Base-by-base conservation (phyloP, 1,140 invertebrate genomes). In the Telenomus remus region DNA sequence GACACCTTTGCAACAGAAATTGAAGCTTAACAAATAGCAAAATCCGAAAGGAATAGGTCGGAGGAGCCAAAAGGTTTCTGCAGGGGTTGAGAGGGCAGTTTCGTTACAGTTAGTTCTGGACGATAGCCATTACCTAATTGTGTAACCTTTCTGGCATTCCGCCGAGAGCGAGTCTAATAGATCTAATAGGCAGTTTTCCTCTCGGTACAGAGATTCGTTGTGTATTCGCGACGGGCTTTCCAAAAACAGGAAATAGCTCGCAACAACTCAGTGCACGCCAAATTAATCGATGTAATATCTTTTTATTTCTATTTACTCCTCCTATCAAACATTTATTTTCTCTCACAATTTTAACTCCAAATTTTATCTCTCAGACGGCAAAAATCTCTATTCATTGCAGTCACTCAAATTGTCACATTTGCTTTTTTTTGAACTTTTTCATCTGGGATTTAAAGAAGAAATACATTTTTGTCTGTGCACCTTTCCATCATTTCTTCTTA, bases 91-190 rank as follows among this genome's bases (percentile, higher is more conserved):
- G 65, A 47, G 65, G 64, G 70, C 57, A 69, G 76, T 78, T 74
- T 74, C 48, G 70, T 66, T 64, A 63, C 61, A 72, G 57, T 77
- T 73, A 74, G 76, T 84, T 79, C 79, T 84, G 82, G 81, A 85
- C 74, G 61, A 74, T 66, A 74, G 82, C 83, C 79, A 84, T 84
- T 85, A 84, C 80, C 82, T 85, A 85, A 85, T 84, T 84, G 83
- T 81, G 78, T 82, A 84, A 84, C 80, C 84, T 85, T 84, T 83
- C 68, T 80, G 83, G 82, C 80, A 68, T 74, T 76, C 59, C 64
- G 78, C 78, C 78, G 66, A 74, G 44, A 73, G 63, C 63, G 68
- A 70, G 65, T 79, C 70, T 79, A 74, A 79, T 79, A 77, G 55
- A 35, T 77, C 70, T 74, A 71, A 79, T 74, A 79, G 78, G 53